Evolutionary conservation across 2,113 vertebrate species (phyloP), one percentile per base, ranked within the genome.

Genomic region (Ramphastos sulfuratus): DNA sequence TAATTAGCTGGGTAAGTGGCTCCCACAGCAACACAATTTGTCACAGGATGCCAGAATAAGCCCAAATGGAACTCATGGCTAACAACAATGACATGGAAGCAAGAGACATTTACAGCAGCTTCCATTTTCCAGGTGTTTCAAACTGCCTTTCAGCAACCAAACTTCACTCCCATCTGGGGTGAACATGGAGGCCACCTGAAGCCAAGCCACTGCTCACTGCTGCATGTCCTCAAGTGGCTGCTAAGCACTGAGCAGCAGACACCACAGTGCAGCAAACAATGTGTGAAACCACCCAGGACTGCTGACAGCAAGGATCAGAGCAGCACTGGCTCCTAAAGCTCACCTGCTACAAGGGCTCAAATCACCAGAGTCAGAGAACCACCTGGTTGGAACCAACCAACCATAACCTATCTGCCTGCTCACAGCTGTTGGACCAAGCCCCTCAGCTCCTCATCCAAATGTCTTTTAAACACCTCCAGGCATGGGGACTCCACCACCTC

Each of bases 251-350:
- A 66, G 54, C 18, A 23, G 27, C 46, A 76, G 44, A 44, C 35
- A 33, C 10, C 58, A 16, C 0, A 0, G 0, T 7, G 21, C 66
- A 73, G 24, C 44, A 88, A 60, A 18, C 15, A 4, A 42, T 0
- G 8, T 1, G 16, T n/a, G 12, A 67, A 33, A 21, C 50, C 60
- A 48, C 2, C 9, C 1, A 21, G 28, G 63, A 31, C 1, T 28
- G 11, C 72, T n/a, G 8, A 50, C 1, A 52, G 37, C 52, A 30
- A 7, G 0, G 5, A 55, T 8, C 25, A 37, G 28, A 58, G 31
- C 52, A 72, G 20, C 39, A 9, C 63, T 50, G 10, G 0, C 20
- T 37, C 23, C 42, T 35, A 23, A 80, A 42, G 7, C 18, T n/a
- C 15, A 23, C 27, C 3, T 12, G 19, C 25, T 23, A 28, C 28